Conservation (phyloP, 2,113 vertebrate species). For the Anguilla rostrata region DNA sequence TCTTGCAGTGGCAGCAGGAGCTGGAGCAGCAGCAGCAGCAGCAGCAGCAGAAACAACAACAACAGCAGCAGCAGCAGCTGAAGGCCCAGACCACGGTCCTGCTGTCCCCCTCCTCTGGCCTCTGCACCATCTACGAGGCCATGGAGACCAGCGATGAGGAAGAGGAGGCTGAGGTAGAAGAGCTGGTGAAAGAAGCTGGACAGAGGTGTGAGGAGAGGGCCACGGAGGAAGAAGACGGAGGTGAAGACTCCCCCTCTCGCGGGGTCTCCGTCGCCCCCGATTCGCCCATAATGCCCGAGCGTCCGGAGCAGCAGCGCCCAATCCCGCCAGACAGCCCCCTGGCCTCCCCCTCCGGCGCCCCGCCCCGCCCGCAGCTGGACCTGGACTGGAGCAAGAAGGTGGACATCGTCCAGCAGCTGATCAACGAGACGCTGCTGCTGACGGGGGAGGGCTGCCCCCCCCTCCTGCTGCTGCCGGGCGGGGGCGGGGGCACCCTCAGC, state of each 20-base stretch:
- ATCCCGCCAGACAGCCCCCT: conserved; percentile 30
- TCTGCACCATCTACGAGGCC: conserved; percentile 76
- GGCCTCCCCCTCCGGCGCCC: conserved; percentile 45
- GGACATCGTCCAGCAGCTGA: conserved; percentile 83
- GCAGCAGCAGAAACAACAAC: conserved; percentile 51
- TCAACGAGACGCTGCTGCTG: conserved; percentile 81
- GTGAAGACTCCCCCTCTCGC: neutral
- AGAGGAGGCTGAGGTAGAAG: conserved; percentile 42
- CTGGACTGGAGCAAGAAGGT: conserved; percentile 74
- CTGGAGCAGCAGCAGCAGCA: conserved; percentile 57
- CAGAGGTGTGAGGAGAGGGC: neutral
- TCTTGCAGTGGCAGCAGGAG: conserved; percentile 44
- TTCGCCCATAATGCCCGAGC: neutral
- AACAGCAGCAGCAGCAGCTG: conserved; percentile 60
- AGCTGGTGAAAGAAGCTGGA: neutral
- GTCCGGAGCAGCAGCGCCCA: neutral
- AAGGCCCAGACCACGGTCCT: conserved; percentile 51
- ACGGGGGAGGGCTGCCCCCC: conserved; percentile 64
- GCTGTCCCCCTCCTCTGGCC: conserved; percentile 62
- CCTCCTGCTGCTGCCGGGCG: conserved; percentile 63
- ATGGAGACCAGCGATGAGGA: conserved; percentile 75
- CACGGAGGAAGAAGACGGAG: neutral
- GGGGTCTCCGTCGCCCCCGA: neutral
- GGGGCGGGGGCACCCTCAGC: conserved; percentile 69
- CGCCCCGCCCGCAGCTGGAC: conserved; percentile 59